These are phyloP conservation scores for Beaufortia kweichowensis DNA, from an alignment of 2,113 vertebrate genomes.

Conservation along the genomic window DNA sequence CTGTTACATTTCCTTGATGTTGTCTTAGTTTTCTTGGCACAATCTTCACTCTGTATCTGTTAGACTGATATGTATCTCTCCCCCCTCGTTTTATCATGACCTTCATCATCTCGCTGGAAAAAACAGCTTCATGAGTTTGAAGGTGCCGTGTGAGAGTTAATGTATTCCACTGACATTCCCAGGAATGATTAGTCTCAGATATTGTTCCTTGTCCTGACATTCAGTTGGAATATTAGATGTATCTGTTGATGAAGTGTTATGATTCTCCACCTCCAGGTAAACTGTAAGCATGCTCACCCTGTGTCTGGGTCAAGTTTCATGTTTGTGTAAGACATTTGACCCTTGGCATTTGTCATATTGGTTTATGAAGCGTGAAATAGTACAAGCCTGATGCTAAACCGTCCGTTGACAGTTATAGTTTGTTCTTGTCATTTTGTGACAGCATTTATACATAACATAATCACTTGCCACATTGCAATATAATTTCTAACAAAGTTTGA, in stretches of 20 bases:
- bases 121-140: constrained; percentile 6
- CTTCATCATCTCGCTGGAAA: constrained; percentile 28
- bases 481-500: too few relatives aligned
- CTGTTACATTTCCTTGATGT: not conserved
- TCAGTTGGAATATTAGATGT: constrained; percentile 65
- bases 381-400: constrained; percentile 7
- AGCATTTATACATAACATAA: too few relatives aligned
- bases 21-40: not conserved
- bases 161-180: constrained; percentile 67
- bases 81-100: constrained; percentile 2
- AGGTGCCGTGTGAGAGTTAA: constrained; percentile 46
- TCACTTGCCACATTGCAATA: too few relatives aligned
- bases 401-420: not conserved
- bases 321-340: constrained; percentile 58
- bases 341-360: constrained; percentile 41
- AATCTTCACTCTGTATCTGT: not conserved
- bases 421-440: not conserved
- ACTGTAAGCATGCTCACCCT: constrained; percentile 59
- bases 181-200: constrained; percentile 65
- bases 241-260: constrained; percentile 62
- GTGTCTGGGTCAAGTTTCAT: constrained; percentile 65
- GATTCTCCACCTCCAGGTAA: constrained; percentile 64
- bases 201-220: constrained; percentile 68
- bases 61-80: not conserved
- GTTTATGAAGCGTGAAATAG: constrained; percentile 10